These are phyloP conservation scores for Sinosuthora webbiana DNA, from an alignment of 2,113 vertebrate genomes.

Conservation along the genomic window DNA sequence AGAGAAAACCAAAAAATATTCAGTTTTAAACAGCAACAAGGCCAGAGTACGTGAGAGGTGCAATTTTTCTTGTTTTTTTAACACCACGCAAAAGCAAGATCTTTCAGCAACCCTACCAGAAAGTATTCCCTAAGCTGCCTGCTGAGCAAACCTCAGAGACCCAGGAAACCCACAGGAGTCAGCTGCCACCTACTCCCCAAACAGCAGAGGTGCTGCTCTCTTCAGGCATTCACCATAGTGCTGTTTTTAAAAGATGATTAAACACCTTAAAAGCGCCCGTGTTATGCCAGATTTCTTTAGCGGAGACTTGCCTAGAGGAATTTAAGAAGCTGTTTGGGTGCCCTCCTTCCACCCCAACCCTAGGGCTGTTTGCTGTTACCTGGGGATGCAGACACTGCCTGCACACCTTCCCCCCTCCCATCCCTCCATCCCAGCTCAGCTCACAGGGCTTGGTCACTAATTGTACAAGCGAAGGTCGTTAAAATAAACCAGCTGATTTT, in stretches of 20 bases:
- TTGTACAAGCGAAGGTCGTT: background rate
- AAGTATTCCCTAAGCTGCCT: background rate
- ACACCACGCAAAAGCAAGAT: background rate
- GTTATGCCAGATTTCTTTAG: background rate
- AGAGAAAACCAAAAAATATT: background rate
- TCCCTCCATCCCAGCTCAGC: background rate
- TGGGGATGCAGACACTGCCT: background rate
- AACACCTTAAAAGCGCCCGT: background rate
- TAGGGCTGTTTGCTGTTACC: background rate
- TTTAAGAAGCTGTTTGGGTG: background rate
- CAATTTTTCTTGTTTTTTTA: background rate
- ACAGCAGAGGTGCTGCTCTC: background rate
- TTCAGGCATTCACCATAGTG: background rate
- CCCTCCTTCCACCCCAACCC: background rate
- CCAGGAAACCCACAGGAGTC: background rate
- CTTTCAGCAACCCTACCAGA: background rate
- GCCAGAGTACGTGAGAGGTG: background rate
- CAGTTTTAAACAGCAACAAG: background rate
- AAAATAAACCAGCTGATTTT: background rate
- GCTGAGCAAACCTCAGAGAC: background rate
- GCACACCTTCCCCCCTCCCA: background rate
- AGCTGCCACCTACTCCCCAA: background rate
- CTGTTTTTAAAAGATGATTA: background rate
- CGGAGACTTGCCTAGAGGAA: background rate
- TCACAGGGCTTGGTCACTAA: fast-evolving